These are phyloP conservation scores for Labia minor DNA, from an alignment of 2,888 invertebrate species.

Conservation along the genomic window DNA sequence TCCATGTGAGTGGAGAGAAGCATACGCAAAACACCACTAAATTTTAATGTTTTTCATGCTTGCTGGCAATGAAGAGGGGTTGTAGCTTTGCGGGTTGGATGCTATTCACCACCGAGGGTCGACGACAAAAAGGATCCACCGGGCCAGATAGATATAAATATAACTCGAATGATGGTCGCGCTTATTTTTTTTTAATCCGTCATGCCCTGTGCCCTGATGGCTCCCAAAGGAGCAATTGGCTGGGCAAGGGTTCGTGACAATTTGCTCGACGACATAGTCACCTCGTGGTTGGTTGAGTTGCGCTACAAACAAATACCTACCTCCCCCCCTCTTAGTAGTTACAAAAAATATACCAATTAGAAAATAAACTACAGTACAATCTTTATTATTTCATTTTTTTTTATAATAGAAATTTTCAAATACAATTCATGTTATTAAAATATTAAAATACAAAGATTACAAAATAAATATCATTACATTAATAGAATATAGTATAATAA, in stretches of 20 bases:
- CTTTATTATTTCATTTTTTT: too few relatives aligned
- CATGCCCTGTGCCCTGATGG: not conserved
- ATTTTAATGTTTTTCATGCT: not conserved
- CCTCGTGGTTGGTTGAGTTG: not conserved
- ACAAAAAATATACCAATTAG: too few relatives aligned
- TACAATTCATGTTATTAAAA: too few relatives aligned
- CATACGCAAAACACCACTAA: constrained; percentile 7
- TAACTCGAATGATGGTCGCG: not conserved
- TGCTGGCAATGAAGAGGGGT: not conserved
- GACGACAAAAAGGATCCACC: not conserved
- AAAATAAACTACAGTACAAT: too few relatives aligned
- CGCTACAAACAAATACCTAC: too few relatives aligned
- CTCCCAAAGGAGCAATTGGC: not conserved
- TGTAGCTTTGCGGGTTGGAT: not conserved
- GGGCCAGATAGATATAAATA: constrained; percentile 2
- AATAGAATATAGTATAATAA: too few relatives aligned
- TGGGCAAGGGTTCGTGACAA: constrained; percentile 7
- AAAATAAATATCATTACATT: too few relatives aligned
- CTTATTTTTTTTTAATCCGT: constrained; percentile 5
- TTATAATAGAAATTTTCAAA: too few relatives aligned
- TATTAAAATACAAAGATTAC: too few relatives aligned
- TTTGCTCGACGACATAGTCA: not conserved
- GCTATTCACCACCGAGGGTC: not conserved
- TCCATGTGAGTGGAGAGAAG: not conserved
- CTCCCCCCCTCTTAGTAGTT: too few relatives aligned